A percentile compares a stretch with the other conserved stretches of the same genome.
Conservation (phyloP, 2,113 vertebrate species). For the Bucco capensis region DNA sequence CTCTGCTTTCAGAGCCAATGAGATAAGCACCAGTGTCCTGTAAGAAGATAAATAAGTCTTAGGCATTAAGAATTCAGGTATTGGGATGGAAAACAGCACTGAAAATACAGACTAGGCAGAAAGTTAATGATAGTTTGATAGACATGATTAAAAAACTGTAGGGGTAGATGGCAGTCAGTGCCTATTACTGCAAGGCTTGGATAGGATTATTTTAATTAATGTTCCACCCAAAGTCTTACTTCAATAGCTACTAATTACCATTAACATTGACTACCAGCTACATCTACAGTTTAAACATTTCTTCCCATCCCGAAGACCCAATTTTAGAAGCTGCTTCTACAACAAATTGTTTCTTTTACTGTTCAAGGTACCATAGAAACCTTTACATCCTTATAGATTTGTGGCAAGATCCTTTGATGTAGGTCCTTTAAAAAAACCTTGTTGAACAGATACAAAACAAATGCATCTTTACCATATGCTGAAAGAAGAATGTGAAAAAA, state of each 20-base stretch:
- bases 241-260: slow-evolving; percentile 44
- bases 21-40: neutral
- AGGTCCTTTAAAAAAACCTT: neutral
- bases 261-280: slow-evolving; percentile 24
- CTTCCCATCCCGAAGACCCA: slow-evolving; percentile 18
- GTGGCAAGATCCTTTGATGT: slow-evolving; percentile 15
- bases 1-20: neutral
- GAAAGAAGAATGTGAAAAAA: neutral
- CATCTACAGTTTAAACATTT: slow-evolving; percentile 24
- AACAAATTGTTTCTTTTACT: slow-evolving; percentile 8
- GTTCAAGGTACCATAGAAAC: neutral
- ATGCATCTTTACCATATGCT: neutral
- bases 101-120: neutral
- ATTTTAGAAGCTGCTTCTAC: slow-evolving; percentile 5
- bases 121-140: slow-evolving; percentile 14
- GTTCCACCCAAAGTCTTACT: slow-evolving; percentile 33
- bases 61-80: neutral
- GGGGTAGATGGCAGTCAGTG: slow-evolving; percentile 17
- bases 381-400: slow-evolving; percentile 12
- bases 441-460: slow-evolving; percentile 3
- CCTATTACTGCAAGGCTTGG: slow-evolving; percentile 25
- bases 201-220: slow-evolving; percentile 41
- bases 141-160: neutral
- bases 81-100: slow-evolving; percentile 3
- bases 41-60: neutral